Conservation (phyloP, 2,797 vertebrate species). For the Myripristis jacobus region DNA sequence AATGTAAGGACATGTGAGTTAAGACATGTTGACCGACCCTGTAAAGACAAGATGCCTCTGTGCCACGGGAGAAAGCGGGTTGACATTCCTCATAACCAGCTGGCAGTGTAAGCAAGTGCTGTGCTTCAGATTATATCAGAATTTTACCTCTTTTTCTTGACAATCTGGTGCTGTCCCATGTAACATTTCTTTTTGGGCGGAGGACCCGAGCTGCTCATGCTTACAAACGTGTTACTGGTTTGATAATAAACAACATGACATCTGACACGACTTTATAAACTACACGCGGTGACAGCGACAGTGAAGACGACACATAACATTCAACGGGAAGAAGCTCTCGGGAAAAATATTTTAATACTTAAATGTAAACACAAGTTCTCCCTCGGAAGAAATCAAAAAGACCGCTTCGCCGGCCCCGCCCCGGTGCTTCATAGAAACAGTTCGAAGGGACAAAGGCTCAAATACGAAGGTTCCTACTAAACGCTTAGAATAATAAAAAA, state of each 20-base stretch:
- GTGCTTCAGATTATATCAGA: neutral
- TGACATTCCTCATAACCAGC: neutral
- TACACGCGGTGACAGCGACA: neutral
- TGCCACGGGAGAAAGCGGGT: neutral
- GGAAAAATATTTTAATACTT: constrained; percentile 10
- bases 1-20: neutral
- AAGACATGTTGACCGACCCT: neutral
- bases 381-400: constrained; percentile 60
- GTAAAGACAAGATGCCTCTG: neutral
- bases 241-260: constrained; percentile 56
- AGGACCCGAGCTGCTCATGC: constrained; percentile 64
- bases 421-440: constrained; percentile 58
- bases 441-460: constrained; percentile 43
- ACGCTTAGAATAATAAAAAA: neutral
- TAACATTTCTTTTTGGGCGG: constrained; percentile 79
- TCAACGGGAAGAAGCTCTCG: neutral
- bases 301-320: neutral
- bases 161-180: constrained; percentile 82
- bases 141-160: constrained; percentile 76
- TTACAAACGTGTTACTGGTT: constrained; percentile 17
- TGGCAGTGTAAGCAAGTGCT: neutral
- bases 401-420: constrained; percentile 50
- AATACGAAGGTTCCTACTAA: constrained; percentile 45
- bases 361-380: constrained; percentile 9
- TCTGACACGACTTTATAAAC: constrained; percentile 13